Conservation (phyloP, 2,113 vertebrate species). For the Myiozetetes cayanensis region DNA sequence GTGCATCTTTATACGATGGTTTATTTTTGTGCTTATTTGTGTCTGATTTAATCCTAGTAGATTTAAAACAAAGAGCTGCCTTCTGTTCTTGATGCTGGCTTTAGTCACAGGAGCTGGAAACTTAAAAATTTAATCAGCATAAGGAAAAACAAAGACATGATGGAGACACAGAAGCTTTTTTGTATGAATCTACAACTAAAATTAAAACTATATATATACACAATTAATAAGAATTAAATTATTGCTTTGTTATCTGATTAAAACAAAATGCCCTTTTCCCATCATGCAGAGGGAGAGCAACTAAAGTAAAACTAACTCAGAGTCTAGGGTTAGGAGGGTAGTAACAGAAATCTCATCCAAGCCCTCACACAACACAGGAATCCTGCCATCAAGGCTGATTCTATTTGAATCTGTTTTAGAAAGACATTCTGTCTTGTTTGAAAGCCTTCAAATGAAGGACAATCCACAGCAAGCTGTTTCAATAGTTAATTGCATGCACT, state of each 20-base stretch:
- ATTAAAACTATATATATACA: neutral
- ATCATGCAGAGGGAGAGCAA: neutral
- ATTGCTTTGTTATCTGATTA: neutral
- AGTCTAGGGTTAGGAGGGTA: neutral
- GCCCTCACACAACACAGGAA: neutral
- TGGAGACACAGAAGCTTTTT: neutral
- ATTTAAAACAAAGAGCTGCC: neutral
- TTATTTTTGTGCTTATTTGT: slow-evolving; percentile 1
- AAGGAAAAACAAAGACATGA: neutral
- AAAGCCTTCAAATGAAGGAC: slow-evolving; percentile 1
- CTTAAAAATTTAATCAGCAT: neutral
- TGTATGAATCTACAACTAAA: neutral
- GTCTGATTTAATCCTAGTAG: neutral
- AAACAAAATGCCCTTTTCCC: neutral
- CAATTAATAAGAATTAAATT: neutral
- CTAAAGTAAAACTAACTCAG: neutral
- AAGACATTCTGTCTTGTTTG: neutral
- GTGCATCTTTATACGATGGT: neutral
- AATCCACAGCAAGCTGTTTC: neutral
- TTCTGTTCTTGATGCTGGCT: neutral
- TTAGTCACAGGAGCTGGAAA: neutral
- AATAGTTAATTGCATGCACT: neutral
- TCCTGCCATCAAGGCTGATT: neutral
- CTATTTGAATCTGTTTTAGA: neutral
- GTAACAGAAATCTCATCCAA: neutral